Percentiles rank a stretch among this genome's conserved stretches.
Evolutionary conservation across 2,888 invertebrate genomes (phyloP).

Genomic region (Petrolisthes cinctipes): DNA sequence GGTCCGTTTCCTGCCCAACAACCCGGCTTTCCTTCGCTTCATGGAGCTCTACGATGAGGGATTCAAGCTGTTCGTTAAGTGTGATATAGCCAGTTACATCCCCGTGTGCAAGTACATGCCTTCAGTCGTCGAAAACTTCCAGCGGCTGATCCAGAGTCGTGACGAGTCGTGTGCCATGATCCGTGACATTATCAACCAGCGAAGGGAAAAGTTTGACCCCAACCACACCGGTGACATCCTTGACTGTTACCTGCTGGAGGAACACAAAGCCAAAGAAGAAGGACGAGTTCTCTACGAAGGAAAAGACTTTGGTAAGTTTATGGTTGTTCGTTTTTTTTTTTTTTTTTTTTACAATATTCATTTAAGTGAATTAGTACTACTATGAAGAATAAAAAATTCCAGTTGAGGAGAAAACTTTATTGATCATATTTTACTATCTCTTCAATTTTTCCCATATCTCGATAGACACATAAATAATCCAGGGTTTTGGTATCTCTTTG

Average conservation of each 20-base stretch:
- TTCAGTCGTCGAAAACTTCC: conserved; percentile 72
- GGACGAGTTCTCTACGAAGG: conserved; percentile 85
- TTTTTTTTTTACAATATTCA: no score
- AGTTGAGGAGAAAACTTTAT: no score
- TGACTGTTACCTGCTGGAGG: conserved; percentile 87
- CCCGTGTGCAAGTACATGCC: conserved; percentile 79
- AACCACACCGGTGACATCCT: conserved; percentile 84
- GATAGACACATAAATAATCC: no score
- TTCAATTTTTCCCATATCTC: no score
- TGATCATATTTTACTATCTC: no score
- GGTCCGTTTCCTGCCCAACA: conserved; percentile 83
- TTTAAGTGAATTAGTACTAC: no score
- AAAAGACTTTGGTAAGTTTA: conserved; percentile 82
- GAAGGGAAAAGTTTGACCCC: conserved; percentile 81
- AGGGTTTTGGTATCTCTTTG: no score
- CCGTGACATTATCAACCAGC: conserved; percentile 85
- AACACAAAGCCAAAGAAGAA: conserved; percentile 83
- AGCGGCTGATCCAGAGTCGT: conserved; percentile 79
- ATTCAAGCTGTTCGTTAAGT: conserved; percentile 86
- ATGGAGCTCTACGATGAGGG: conserved; percentile 83
- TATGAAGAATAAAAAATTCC: no score
- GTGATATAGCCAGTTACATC: conserved; percentile 86
- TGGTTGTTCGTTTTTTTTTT: no score
- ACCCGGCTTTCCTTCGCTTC: conserved; percentile 82
- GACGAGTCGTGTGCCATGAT: conserved; percentile 82